A percentile compares a stretch with the other conserved stretches of the same genome.
phyloP scores from a whole-genome alignment of 2,797 vertebrate species.

The Spinus pinus region DNA sequence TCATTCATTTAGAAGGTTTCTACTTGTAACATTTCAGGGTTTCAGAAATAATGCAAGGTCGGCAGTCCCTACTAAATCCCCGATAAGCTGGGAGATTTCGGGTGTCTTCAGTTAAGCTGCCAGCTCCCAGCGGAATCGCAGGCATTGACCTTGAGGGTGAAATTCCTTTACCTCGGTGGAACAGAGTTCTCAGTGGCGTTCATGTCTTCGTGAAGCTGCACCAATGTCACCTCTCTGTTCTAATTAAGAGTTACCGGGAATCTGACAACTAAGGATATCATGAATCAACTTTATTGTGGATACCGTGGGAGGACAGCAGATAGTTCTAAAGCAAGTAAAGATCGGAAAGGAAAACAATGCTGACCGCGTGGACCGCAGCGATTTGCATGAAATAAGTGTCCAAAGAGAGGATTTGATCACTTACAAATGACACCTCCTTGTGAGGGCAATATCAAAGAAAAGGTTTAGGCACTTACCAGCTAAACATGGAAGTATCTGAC shows the following conservation, averaged over 20 bases:
- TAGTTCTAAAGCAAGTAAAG: conserved; percentile 44
- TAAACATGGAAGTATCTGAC: not conserved
- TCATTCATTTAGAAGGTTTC: not conserved
- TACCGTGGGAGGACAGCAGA: conserved; percentile 21
- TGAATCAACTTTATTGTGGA: conserved; percentile 66
- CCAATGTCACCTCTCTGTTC: conserved; percentile 32
- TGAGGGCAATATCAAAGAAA: not conserved
- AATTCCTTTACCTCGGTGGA: not conserved
- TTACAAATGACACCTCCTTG: not conserved
- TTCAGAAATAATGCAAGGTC: not conserved
- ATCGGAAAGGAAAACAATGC: conserved; percentile 12
- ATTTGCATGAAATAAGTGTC: conserved; percentile 24
- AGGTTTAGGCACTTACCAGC: not conserved
- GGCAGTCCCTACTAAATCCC: not conserved
- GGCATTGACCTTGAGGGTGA: conserved; percentile 50
- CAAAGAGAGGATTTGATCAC: not conserved
- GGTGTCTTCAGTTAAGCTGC: not conserved
- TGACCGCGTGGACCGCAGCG: not conserved
- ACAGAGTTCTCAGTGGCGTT: not conserved
- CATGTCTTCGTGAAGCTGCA: not conserved
- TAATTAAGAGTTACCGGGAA: conserved; percentile 68
- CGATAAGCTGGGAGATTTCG: not conserved
- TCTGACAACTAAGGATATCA: conserved; percentile 65
- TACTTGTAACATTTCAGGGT: not conserved
- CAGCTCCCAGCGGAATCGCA: not conserved